Conservation (phyloP, 1,140 invertebrate genomes). For the Druon quercuslanigerum region DNA sequence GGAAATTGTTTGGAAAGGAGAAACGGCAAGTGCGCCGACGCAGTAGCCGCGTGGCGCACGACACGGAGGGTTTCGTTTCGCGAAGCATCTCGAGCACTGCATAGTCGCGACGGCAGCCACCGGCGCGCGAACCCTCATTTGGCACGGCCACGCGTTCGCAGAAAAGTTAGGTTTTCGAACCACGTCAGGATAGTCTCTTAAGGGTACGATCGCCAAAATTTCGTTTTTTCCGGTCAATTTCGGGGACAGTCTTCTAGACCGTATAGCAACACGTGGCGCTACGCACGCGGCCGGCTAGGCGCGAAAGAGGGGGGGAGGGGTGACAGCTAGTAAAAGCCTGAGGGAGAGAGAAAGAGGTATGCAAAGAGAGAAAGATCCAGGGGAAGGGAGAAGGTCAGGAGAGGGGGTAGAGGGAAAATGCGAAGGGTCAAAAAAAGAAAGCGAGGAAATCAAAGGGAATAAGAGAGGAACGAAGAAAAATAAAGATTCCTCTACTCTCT, state of each 20-base stretch:
- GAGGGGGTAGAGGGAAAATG: constrained; percentile 24
- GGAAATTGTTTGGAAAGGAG: constrained; percentile 54
- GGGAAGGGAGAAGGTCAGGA: constrained; percentile 37
- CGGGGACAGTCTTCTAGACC: constrained; percentile 16
- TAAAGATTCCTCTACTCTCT: constrained; percentile 8
- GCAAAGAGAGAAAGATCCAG: constrained; percentile 33
- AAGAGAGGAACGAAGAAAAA: constrained; percentile 39
- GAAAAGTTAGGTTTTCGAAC: constrained; percentile 28
- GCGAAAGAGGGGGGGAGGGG: constrained; percentile 40
- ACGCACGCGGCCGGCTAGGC: constrained; percentile 55
- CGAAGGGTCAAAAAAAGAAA: constrained; percentile 42
- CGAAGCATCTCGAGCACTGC: constrained; percentile 66
- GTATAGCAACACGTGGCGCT: constrained; percentile 62
- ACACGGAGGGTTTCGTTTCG: constrained; percentile 70
- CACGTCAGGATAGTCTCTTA: constrained; percentile 3
- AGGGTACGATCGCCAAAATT: constrained; percentile 14
- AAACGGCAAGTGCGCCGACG: constrained; percentile 69
- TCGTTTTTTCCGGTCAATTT: constrained; percentile 1
- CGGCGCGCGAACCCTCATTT: constrained; percentile 70
- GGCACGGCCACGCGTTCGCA: constrained; percentile 57
- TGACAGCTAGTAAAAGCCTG: constrained; percentile 43
- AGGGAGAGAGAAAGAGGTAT: constrained; percentile 36
- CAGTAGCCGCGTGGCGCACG: constrained; percentile 72
- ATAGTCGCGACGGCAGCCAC: constrained; percentile 75
- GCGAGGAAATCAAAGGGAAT: constrained; percentile 33